Evolutionary conservation across 2,888 invertebrate genomes (phyloP), one percentile per base, ranked within the genome.

Genomic region (Lepidochitona cinerea): DNA sequence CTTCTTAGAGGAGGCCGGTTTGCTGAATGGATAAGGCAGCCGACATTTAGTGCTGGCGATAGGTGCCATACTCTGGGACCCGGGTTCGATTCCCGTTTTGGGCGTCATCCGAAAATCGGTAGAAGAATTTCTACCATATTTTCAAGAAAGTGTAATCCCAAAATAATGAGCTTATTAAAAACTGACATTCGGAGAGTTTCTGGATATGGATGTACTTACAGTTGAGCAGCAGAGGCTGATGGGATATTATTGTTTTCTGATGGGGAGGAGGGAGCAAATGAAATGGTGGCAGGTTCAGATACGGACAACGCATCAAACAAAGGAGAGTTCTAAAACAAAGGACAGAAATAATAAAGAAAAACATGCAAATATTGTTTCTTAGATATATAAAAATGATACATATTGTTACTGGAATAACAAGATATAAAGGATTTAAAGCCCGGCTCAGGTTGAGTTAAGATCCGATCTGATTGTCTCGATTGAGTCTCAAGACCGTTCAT

Each of bases 251-350:
- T 32, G 36, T n/a, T 64, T 29, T 68, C 70, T 12, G 70, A 35
- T 14, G 72, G 37, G 7, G 74, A 71, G 12, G 71, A 52, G 18
- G 37, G 67, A 3, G 74, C 53, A 9, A 73, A 67, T 1, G 76
- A 70, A 18, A 23, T 29, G 41, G 71, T 71, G 66, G 52, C 72
- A 71, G 33, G 72, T 72, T 81, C 83, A 35, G 77, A 79, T 37
- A 71, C 78, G 35, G 75, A 75, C 49, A 85, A 70, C 9, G 77
- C 78, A 26, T 82, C 83, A 80, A 81, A 85, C 52, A 87, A 59
- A 18, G 85, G 80, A 0, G 86, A 87, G 37, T 76, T 84, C 86
- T 87, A 75, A 0, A 76, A 73, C 37, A 37, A 32, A 69, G 52
- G 66, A 41, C 23, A 66, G 6, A 33, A 7, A 37, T 53, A 26